Evolutionary conservation across 2,888 invertebrate genomes (phyloP).

Genomic region (Dasypolia templi): DNA sequence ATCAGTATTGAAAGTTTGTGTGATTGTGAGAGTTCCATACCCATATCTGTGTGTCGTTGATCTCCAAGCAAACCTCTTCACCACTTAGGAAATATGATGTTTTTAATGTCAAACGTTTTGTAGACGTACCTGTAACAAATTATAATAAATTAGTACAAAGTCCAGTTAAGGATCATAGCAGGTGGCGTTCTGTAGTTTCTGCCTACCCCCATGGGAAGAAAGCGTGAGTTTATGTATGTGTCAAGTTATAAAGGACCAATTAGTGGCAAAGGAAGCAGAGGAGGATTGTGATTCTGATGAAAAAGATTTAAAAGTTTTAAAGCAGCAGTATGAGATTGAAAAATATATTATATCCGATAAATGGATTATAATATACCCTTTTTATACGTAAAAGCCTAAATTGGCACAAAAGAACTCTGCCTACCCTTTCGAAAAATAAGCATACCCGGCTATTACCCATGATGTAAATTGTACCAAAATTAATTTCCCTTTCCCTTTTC

Average conservation of each 20-base stretch:
- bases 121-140: constrained; percentile 56
- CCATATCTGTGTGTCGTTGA: not conserved
- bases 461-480: constrained; percentile 31
- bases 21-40: constrained; percentile 3
- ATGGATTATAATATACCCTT: constrained; percentile 9
- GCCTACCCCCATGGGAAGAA: too few species aligned
- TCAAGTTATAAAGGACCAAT: not conserved
- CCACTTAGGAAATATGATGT: not conserved
- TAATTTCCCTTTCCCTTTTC: constrained; percentile 35
- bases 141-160: not conserved
- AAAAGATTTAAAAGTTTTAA: not conserved
- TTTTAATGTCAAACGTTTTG: not conserved
- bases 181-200: too few species aligned
- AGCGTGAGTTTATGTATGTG: too few species aligned
- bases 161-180: not conserved
- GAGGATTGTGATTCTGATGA: not conserved
- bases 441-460: not conserved
- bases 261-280: too few species aligned
- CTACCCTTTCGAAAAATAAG: constrained; percentile 12
- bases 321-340: not conserved
- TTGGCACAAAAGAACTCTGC: constrained; percentile 7
- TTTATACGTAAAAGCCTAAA: constrained; percentile 14
- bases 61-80: too few species aligned
- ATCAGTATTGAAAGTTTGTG: constrained; percentile 2
- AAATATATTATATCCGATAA: constrained; percentile 4